Base-by-base conservation (phyloP, 2,797 vertebrate species). In the Gephyroberyx darwinii region DNA sequence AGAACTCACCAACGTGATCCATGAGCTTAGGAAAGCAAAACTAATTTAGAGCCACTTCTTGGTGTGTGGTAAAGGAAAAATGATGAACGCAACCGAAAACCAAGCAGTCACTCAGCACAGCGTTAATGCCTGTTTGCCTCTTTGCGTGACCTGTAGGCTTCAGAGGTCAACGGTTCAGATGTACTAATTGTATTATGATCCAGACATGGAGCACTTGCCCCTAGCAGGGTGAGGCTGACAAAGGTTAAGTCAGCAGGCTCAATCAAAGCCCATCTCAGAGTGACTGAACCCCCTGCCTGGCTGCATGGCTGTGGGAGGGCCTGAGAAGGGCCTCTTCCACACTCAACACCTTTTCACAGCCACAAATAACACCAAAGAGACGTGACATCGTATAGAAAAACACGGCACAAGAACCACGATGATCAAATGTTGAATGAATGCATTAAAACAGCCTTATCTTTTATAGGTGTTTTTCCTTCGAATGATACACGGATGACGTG, bases 161-260 rank as follows among this genome's bases (percentile, higher is more conserved):
- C 94, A 93, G 94, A 94, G 95, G 95, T 95, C 95, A 95, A 81
- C 76, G 84, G 93, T 92, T 92, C 94, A 94, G 85, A 94, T 93
- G 93, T 92, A 94, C 95, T 96, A 96, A 96, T 95, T 96, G 95
- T 94, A 94, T 95, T 96, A 94, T 93, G 93, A 95, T 95, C 92
- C 93, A 93, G 94, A 96, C 95, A 93, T 86, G 92, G 89, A 95
- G 92, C 88, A 94, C 95, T 94, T 94, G 93, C 87, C 95, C 92
- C 92, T 92, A 89, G 91, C 94, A 93, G 95, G 94, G 93, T 91
- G 92, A 93, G 88, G 88, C 92, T 93, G 92, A 93, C 95, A 94
- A 93, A 96, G 96, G 95, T 96, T 95, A 96, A 96, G 88, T 92
- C 96, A 95, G 94, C 94, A 92, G 93, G 90, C 90, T 94, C 90